Base-by-base conservation (phyloP, 1,140 invertebrate species). In the Dermatophagoides farinae region DNA sequence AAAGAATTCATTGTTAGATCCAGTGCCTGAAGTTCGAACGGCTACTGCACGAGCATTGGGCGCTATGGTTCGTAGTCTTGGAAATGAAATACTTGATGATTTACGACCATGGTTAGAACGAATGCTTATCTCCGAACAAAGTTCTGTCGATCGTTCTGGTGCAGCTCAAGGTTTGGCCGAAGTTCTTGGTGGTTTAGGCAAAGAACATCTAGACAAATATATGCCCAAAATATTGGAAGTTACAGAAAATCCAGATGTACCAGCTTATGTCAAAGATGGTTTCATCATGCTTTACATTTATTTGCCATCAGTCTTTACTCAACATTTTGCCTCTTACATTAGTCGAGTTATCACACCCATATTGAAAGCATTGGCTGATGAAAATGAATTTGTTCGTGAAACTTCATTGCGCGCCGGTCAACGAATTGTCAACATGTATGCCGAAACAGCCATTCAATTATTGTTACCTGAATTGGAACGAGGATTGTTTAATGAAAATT, bases 231-330 rank as follows among this genome's bases (percentile, higher is more conserved):
- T 99, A 63, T 97, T 99, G 64, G 78, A 82, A 37, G 97, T 92
- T 0, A 90, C 93, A 0, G 89, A 96, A 73, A 76, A 87, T 61
- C 82, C 82, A 0, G 92, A 97, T 71, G 90, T 97, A 65, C 88
- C 90, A 14, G 88, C 95, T 1, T 89, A 97, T 72, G 92, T 98
- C 0, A 89, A 96, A 67, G 96, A 99, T 76, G 96, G 96, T 31
- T 99, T 98, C 73, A 96, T 99, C 51, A 96, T 98, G 88, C 91
- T 99, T 86, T 99, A 97, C 71, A 98, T 98, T 70, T 99, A 97
- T 72, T 86, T 99, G 82, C 96, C 96, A 0, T 83, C 84, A 62
- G 90, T 92, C 0, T 97, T 99, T 74, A 88, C 85, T 1, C 81
- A 84, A 52, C 88, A 92, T 68, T 99, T 99, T 71, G 86, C 86